Conservation (phyloP, 2,888 invertebrate genomes). For the Drosophila phalerata region DNA sequence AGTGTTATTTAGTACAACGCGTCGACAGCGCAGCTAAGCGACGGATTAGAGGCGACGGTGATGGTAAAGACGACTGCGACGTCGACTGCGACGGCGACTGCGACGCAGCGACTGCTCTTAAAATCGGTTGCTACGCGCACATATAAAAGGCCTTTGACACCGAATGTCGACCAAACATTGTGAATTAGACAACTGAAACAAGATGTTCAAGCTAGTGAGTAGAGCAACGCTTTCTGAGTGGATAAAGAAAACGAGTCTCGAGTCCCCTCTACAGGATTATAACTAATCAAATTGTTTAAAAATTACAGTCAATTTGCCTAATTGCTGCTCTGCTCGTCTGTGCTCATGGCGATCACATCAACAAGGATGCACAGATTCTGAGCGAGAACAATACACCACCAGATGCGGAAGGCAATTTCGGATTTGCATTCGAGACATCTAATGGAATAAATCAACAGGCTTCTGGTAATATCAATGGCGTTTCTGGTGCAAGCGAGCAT, state of each 20-base stretch:
- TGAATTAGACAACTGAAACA: constrained; percentile 30
- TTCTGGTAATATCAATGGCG: constrained; percentile 86
- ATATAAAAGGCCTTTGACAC: constrained; percentile 31
- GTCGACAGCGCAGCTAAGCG: constrained; percentile 15
- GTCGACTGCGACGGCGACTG: constrained; percentile 28
- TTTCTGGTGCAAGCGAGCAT: constrained; percentile 86
- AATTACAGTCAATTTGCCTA: constrained; percentile 65
- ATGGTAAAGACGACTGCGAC: constrained; percentile 19
- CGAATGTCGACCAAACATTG: constrained; percentile 23
- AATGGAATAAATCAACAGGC: constrained; percentile 88
- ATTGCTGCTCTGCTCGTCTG: constrained; percentile 74
- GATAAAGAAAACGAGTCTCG: background rate
- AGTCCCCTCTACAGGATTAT: constrained; percentile 19
- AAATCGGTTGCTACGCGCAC: constrained; percentile 13
- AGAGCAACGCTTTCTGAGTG: background rate
- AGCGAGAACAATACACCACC: constrained; percentile 82
- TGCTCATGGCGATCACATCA: constrained; percentile 77
- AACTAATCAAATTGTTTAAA: constrained; percentile 4
- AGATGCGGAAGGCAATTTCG: constrained; percentile 85
- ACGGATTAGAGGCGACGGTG: constrained; percentile 25
- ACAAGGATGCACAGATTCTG: constrained; percentile 76
- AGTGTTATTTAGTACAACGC: constrained; percentile 69
- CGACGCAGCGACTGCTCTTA: constrained; percentile 35
- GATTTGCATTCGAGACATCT: constrained; percentile 86
- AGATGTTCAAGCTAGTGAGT: constrained; percentile 39